Percentiles rank a stretch among this genome's conserved stretches.
These are phyloP conservation scores for Eupsilia transversa DNA, from an alignment of 2,888 invertebrate species.

Conservation along the genomic window DNA sequence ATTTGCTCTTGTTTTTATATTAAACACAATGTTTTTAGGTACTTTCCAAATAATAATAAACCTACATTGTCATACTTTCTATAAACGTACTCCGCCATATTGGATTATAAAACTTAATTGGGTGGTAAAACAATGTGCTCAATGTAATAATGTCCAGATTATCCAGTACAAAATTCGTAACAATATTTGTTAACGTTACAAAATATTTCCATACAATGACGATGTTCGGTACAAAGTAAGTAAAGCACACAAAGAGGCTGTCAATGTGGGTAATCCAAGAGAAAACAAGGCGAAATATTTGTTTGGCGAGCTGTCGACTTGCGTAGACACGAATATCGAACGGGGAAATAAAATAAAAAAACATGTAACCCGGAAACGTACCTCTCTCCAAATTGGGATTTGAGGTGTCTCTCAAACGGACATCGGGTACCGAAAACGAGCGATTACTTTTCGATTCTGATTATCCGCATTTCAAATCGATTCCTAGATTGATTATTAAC, in stretches of 20 bases:
- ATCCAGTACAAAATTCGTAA: slow-evolving; percentile 44
- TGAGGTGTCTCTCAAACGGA: slow-evolving; percentile 21
- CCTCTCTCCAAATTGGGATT: slow-evolving; percentile 36
- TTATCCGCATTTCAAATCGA: slow-evolving; percentile 31
- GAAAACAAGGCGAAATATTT: slow-evolving; percentile 72
- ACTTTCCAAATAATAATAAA: slow-evolving; percentile 6
- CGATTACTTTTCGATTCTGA: slow-evolving; percentile 32
- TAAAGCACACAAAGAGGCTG: slow-evolving; percentile 72
- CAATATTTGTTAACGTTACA: slow-evolving; percentile 51
- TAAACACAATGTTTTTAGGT: neutral
- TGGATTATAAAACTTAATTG: slow-evolving; percentile 49
- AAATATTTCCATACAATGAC: slow-evolving; percentile 56
- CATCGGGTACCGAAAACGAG: slow-evolving; percentile 25
- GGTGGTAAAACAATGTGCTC: slow-evolving; percentile 48
- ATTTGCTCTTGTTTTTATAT: neutral
- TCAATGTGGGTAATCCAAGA: slow-evolving; percentile 72
- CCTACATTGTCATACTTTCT: slow-evolving; percentile 29
- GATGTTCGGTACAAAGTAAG: slow-evolving; percentile 60
- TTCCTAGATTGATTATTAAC: slow-evolving; percentile 17
- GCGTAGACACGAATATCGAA: slow-evolving; percentile 55
- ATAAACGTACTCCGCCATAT: slow-evolving; percentile 17
- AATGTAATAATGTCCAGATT: slow-evolving; percentile 50
- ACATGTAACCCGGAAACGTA: slow-evolving; percentile 30
- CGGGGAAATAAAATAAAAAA: slow-evolving; percentile 45
- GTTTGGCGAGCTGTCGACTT: slow-evolving; percentile 67